phyloP scores from a whole-genome alignment of 1,140 invertebrate genomes.

The Drosophila seguyi region DNA sequence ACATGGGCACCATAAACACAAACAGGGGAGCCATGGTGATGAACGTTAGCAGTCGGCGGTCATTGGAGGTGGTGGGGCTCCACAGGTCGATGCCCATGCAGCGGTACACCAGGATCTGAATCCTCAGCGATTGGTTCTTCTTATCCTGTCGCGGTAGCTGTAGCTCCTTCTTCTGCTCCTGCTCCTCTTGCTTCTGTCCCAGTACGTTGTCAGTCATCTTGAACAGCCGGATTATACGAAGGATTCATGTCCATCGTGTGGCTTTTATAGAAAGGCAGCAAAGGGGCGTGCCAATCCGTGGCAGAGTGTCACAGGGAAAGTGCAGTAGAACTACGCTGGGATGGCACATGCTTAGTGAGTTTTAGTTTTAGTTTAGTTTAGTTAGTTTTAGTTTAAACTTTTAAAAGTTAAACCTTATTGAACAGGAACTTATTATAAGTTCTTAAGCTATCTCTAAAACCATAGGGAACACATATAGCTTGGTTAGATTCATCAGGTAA shows the following conservation, averaged over 20 bases:
- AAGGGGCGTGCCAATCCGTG: conserved; percentile 23
- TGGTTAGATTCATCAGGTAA: not conserved
- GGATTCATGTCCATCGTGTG: not conserved
- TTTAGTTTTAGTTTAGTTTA: too few relatives aligned
- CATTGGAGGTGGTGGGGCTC: conserved; percentile 25
- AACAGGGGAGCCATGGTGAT: conserved; percentile 28
- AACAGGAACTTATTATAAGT: not conserved
- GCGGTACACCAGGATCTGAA: conserved; percentile 57
- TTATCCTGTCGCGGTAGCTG: not conserved
- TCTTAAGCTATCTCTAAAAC: too few relatives aligned
- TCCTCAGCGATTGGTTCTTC: conserved; percentile 43
- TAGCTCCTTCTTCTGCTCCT: not conserved
- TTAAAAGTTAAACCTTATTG: not conserved
- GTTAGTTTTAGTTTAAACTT: not conserved
- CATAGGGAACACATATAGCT: not conserved
- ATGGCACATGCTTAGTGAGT: not conserved
- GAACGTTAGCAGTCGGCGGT: conserved; percentile 39
- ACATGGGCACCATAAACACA: conserved; percentile 46
- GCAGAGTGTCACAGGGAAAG: not conserved
- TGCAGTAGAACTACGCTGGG: not conserved
- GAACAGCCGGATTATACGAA: not conserved
- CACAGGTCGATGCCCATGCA: conserved; percentile 64
- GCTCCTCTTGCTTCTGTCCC: not conserved
- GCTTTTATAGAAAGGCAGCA: conserved; percentile 11
- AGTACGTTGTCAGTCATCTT: conserved; percentile 9